phyloP scores from a whole-genome alignment of 2,113 vertebrate genomes.

The Pseudopipra pipra region DNA sequence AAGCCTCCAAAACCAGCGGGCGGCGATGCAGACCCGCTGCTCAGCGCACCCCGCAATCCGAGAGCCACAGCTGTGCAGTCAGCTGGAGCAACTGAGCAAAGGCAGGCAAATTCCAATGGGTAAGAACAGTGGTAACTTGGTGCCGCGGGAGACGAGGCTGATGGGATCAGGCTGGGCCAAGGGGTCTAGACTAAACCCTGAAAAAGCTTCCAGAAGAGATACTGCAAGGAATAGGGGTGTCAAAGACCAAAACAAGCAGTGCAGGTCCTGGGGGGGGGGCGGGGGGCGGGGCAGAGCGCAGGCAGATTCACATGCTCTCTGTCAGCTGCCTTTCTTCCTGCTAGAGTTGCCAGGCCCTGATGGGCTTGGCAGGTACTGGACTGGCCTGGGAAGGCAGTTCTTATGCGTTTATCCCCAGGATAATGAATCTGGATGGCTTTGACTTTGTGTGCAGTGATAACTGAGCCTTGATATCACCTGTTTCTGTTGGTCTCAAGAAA shows the following conservation, averaged over 20 bases:
- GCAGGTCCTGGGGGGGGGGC: rapidly evolving
- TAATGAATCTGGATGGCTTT: background rate
- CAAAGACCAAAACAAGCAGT: rapidly evolving
- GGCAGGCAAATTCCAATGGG: background rate
- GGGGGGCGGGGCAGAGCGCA: rapidly evolving
- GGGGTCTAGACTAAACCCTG: background rate
- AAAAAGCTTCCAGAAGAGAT: background rate
- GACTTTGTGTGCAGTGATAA: rapidly evolving
- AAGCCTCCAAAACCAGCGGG: rapidly evolving
- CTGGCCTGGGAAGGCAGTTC: background rate
- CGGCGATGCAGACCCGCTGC: background rate
- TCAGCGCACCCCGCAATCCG: rapidly evolving
- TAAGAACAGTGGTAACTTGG: background rate
- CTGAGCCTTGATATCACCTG: background rate
- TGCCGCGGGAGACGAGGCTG: background rate
- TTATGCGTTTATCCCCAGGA: rapidly evolving
- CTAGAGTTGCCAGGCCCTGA: background rate
- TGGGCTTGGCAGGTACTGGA: rapidly evolving
- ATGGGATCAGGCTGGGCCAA: background rate
- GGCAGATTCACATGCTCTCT: background rate
- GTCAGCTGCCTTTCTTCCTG: background rate
- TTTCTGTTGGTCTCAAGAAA: background rate
- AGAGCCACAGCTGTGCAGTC: background rate
- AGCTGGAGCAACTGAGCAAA: background rate
- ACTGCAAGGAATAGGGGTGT: rapidly evolving